Base-by-base conservation (phyloP, 2,113 vertebrate species). In the Tyto alba region DNA sequence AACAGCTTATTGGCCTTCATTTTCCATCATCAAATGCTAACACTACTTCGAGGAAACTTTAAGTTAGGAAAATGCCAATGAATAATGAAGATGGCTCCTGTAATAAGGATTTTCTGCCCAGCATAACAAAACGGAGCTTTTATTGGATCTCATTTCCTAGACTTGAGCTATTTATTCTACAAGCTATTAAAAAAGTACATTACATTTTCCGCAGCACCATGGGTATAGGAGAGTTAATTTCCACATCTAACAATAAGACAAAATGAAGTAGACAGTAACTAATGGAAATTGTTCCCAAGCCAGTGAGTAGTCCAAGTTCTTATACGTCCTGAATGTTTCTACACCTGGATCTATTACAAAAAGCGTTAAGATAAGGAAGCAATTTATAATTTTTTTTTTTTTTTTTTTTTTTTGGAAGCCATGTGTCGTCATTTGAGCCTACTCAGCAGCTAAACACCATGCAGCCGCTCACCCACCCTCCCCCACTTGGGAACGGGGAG, bases 21-120 rank as follows among this genome's bases (percentile, higher is more conserved):
- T 97, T 96, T 89, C 88, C 17, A 59, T 95, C 95, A 94, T 81
- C 63, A 86, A 95, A 93, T 78, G 85, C 89, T 96, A 97, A 92
- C 38, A 38, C 50, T 79, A 75, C 67, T 95, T 96, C 79, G 60
- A 96, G 77, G 84, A 95, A 97, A 90, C 53, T 96, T 92, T 72
- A 83, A 85, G 40, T 97, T 95, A 91, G 32, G 40, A 91, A 96
- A 95, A 95, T 78, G 72, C 11, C 85, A 86, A 38, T 94, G 89
- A 95, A 73, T 89, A 97, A 95, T 87, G 85, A 94, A 78, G 63
- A 96, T 85, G 66, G 32, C 22, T 94, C 45, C 82, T 87, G 45
- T 73, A 89, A 92, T 52, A 94, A 63, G 18, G 56, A 88, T 88
- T 93, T 86, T 32, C 77, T 92, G 47, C 76, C 36, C 66, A 90